phyloP scores from a whole-genome alignment of 1,140 invertebrate species.

The Penaeus japonicus region DNA sequence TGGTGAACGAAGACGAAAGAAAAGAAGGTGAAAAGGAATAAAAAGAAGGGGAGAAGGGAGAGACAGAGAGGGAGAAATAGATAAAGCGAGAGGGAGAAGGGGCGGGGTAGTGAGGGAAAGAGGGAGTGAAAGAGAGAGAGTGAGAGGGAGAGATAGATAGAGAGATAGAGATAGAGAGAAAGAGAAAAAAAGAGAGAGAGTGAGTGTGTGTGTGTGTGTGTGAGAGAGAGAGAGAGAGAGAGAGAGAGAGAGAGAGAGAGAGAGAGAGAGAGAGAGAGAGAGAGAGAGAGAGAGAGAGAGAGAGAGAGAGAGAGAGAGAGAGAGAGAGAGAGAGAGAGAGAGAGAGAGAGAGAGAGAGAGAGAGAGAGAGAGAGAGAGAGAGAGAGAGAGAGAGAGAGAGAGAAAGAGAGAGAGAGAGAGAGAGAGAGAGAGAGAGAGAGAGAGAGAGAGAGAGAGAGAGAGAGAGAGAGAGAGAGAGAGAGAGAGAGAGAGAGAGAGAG shows the following conservation, averaged over 20 bases:
- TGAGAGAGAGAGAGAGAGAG: not conserved
- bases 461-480: not conserved
- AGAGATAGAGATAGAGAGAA: too few relatives aligned
- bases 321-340: not conserved
- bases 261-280: not conserved
- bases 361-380: not conserved
- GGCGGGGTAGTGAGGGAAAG: too few relatives aligned
- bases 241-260: not conserved
- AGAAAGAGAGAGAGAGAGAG: conserved; percentile 18
- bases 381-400: not conserved
- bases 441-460: not conserved
- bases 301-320: not conserved
- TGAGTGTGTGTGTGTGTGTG: too few relatives aligned
- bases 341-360: not conserved
- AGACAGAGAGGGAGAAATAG: too few relatives aligned
- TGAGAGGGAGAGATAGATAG: too few relatives aligned
- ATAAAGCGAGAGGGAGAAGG: too few relatives aligned
- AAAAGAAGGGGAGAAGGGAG: too few relatives aligned
- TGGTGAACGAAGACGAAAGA: too few relatives aligned
- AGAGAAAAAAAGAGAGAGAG: too few relatives aligned
- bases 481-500: not conserved
- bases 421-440: not conserved
- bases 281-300: not conserved
- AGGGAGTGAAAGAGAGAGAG: too few relatives aligned
- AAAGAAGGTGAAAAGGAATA: too few relatives aligned